phyloP scores from a whole-genome alignment of 2,888 invertebrate species.

The Polydesmus complanatus region DNA sequence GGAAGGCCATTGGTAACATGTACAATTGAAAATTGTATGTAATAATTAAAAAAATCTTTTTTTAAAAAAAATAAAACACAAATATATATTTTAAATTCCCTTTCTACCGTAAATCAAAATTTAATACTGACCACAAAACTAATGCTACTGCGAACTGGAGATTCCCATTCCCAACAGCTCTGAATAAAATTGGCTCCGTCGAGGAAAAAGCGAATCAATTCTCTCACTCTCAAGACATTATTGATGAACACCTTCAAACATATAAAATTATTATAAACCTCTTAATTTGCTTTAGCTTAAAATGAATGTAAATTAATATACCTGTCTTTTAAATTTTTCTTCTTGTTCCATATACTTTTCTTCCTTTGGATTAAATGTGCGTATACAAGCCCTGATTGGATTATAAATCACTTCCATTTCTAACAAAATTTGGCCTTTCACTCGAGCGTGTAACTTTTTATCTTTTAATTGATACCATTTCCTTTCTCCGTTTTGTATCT shows the following conservation, averaged over 20 bases:
- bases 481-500: conserved; percentile 76
- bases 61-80: conserved; percentile 17
- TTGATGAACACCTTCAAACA: conserved; percentile 57
- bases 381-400: conserved; percentile 75
- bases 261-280: not conserved
- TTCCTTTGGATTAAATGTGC: conserved; percentile 88
- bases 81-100: not conserved
- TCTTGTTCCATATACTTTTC: conserved; percentile 90
- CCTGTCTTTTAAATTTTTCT: conserved; percentile 83
- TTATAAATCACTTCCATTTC: conserved; percentile 90
- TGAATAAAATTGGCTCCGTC: conserved; percentile 82
- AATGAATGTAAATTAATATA: conserved; percentile 21
- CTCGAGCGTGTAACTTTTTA: conserved; percentile 71
- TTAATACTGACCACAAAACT: conserved; percentile 48
- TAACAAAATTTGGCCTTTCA: conserved; percentile 87
- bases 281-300: not conserved
- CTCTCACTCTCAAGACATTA: conserved; percentile 82
- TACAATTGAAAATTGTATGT: conserved; percentile 92
- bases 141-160: conserved; percentile 62
- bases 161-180: conserved; percentile 97
- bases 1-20: conserved; percentile 72
- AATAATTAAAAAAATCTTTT: conserved; percentile 67
- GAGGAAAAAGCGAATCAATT: conserved; percentile 72
- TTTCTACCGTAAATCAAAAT: not conserved
- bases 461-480: conserved; percentile 95